A percentile compares a stretch with the other conserved stretches of the same genome.
phyloP scores from a whole-genome alignment of 2,113 vertebrate species.

The Mastomys coucha region DNA sequence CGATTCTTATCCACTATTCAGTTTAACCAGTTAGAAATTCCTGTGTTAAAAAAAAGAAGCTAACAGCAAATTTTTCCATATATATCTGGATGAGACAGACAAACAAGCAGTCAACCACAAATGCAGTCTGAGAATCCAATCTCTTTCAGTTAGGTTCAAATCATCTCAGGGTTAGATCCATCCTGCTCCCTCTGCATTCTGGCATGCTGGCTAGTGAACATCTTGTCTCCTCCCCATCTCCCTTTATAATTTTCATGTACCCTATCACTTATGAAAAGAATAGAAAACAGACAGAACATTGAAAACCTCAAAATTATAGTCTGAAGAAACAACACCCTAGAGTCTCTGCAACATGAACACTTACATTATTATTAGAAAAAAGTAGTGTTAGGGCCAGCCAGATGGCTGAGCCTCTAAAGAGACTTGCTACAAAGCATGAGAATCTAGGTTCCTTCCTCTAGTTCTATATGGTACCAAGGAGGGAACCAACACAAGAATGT shows the following conservation, averaged over 20 bases:
- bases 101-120: conserved; percentile 4
- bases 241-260: conserved; percentile 1
- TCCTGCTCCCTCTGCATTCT: not conserved
- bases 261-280: not conserved
- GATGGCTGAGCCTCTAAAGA: not conserved
- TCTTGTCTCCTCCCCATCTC: not conserved
- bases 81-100: conserved; percentile 31
- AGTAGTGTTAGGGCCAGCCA: not conserved
- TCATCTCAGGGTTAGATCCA: not conserved
- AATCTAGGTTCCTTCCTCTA: not conserved
- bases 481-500: not conserved
- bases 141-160: conserved; percentile 29
- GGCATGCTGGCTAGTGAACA: not conserved
- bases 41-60: conserved; percentile 11
- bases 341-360: not conserved
- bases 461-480: not conserved
- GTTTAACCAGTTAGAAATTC: not conserved
- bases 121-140: not conserved
- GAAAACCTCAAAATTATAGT: conserved; percentile 28
- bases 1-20: not conserved
- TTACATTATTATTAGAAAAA: not conserved
- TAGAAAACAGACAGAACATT: conserved; percentile 22
- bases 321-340: not conserved
- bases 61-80: not conserved
- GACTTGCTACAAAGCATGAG: too few species aligned